Percentiles rank a stretch among this genome's conserved stretches.
phyloP scores from a whole-genome alignment of 2,888 invertebrate species.

The Leptodirus hochenwartii region DNA sequence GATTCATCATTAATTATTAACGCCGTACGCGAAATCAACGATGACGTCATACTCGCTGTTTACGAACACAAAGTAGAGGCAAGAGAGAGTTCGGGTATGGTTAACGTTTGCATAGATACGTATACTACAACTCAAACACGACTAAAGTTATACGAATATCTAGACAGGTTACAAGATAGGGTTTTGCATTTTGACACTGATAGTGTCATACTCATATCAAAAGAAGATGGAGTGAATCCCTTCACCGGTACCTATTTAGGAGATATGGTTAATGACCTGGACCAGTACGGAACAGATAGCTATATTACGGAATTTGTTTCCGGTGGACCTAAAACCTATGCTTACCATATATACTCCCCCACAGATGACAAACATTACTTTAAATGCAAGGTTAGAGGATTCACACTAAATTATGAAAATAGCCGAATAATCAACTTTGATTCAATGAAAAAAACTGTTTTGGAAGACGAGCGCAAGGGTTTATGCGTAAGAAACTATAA shows the following conservation, averaged over 20 bases:
- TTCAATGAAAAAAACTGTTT: no score
- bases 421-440: no score
- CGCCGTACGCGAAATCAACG: background rate
- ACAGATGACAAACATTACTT: no score
- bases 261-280: conserved; percentile 20
- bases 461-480: no score
- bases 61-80: background rate
- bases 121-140: conserved; percentile 20
- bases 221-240: conserved; percentile 12
- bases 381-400: no score
- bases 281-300: conserved; percentile 13
- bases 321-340: conserved; percentile 21
- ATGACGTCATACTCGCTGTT: background rate
- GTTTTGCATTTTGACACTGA: conserved; percentile 23
- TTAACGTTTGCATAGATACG: conserved; percentile 19
- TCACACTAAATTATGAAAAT: no score
- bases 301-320: conserved; percentile 18
- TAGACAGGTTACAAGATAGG: conserved; percentile 16
- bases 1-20: conserved; percentile 8
- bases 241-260: conserved; percentile 18
- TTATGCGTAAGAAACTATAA: no score
- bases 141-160: conserved; percentile 17
- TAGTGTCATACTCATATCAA: conserved; percentile 16
- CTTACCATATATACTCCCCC: no score
- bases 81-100: conserved; percentile 2